Percentiles rank a stretch among this genome's conserved stretches.
Evolutionary conservation across 2,797 vertebrate genomes (phyloP).

Genomic region (Chaetodon trifasciatus): DNA sequence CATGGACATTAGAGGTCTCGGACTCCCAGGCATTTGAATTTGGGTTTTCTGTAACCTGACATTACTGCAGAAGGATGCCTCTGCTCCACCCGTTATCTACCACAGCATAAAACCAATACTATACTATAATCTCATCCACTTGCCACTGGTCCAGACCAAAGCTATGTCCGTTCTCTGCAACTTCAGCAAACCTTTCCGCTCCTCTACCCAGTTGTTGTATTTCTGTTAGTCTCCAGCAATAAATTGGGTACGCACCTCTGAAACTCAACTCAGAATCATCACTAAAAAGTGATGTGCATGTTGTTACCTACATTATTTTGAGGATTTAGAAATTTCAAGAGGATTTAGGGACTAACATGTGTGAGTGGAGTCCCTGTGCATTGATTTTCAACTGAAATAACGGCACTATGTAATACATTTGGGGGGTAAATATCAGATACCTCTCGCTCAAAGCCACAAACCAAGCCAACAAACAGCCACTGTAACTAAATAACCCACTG

Average conservation of each 20-base stretch:
- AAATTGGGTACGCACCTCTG: conserved; percentile 23
- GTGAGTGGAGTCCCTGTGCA: conserved; percentile 19
- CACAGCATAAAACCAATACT: conserved; percentile 78
- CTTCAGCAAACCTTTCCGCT: conserved; percentile 64
- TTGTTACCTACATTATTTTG: not conserved
- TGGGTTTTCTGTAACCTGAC: conserved; percentile 81
- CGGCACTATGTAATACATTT: conserved; percentile 12
- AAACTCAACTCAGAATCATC: not conserved
- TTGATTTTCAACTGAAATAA: conserved; percentile 47
- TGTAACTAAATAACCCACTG: conserved; percentile 48
- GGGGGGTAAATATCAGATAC: conserved; percentile 39
- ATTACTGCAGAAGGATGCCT: conserved; percentile 81
- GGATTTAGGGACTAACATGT: conserved; percentile 1
- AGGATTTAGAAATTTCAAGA: not conserved
- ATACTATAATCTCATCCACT: conserved; percentile 79
- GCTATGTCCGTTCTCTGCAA: conserved; percentile 75
- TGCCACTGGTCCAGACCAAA: conserved; percentile 72
- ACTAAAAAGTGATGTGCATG: not conserved
- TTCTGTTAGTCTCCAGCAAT: conserved; percentile 41
- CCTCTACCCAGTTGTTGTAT: conserved; percentile 18
- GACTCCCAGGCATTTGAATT: conserved; percentile 74
- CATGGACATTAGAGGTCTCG: conserved; percentile 78
- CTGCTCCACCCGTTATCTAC: conserved; percentile 81
- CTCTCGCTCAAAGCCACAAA: conserved; percentile 50
- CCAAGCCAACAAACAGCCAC: conserved; percentile 44